A percentile compares a stretch with the other conserved stretches of the same genome.
phyloP scores from a whole-genome alignment of 1,140 invertebrate genomes.

The Cataglyphis hispanica region DNA sequence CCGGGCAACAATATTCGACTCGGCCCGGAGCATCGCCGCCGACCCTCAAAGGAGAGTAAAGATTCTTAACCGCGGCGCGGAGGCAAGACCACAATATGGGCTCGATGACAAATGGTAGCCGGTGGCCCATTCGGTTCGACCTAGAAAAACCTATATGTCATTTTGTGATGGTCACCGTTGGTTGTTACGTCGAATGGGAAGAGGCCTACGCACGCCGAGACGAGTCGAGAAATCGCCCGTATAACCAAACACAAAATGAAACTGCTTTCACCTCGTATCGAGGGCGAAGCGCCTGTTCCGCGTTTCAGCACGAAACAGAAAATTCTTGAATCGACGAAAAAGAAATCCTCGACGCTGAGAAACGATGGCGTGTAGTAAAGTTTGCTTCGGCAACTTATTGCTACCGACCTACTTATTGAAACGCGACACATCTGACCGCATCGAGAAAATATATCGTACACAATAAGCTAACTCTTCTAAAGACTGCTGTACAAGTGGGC shows the following conservation, averaged over 20 bases:
- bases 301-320: conserved; percentile 49
- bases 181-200: conserved; percentile 43
- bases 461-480: conserved; percentile 26
- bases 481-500: conserved; percentile 20
- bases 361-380: conserved; percentile 13
- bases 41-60: conserved; percentile 39
- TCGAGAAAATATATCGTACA: not conserved
- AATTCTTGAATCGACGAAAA: conserved; percentile 4
- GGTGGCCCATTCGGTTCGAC: conserved; percentile 65
- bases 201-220: conserved; percentile 49
- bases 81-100: conserved; percentile 85
- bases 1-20: conserved; percentile 79
- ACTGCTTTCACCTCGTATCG: conserved; percentile 58
- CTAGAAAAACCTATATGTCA: conserved; percentile 72
- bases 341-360: conserved; percentile 18
- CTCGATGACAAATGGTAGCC: conserved; percentile 85
- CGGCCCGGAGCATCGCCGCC: conserved; percentile 37
- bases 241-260: conserved; percentile 47
- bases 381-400: conserved; percentile 1
- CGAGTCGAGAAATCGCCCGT: conserved; percentile 66
- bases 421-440: conserved; percentile 1
- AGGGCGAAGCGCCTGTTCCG: conserved; percentile 6
- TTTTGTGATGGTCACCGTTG: conserved; percentile 68
- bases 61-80: conserved; percentile 69
- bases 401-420: not conserved